Conservation (phyloP, 2,797 vertebrate genomes). For the Coendou prehensilis region DNA sequence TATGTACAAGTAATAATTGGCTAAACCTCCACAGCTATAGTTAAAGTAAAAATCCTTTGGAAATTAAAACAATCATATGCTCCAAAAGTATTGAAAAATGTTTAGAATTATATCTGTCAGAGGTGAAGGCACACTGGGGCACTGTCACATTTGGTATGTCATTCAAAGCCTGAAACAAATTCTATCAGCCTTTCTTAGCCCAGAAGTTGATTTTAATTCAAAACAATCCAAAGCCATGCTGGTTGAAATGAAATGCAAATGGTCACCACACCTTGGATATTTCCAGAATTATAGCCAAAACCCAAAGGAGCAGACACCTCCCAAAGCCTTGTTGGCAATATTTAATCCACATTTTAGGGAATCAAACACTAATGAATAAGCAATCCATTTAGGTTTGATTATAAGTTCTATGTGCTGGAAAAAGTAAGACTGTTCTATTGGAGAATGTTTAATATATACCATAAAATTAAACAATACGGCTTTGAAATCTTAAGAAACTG, state of each 20-base stretch:
- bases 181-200: neutral
- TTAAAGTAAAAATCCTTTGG: slow-evolving; percentile 61
- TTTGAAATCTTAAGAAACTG: slow-evolving; percentile 31
- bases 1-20: slow-evolving; percentile 8
- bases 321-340: neutral
- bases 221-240: neutral
- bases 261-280: neutral
- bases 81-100: neutral
- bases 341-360: neutral
- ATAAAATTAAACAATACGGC: neutral
- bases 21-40: neutral
- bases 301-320: neutral
- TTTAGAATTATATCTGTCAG: neutral
- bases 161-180: slow-evolving; percentile 19
- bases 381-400: neutral
- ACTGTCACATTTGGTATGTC: neutral
- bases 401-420: neutral
- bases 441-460: neutral
- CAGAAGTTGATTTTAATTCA: slow-evolving; percentile 36
- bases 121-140: neutral
- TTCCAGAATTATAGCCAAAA: neutral
- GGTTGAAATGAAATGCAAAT: slow-evolving; percentile 50
- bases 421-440: neutral
- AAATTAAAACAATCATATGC: slow-evolving; percentile 7
- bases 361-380: neutral